A percentile compares a stretch with the other conserved stretches of the same genome.
These are phyloP conservation scores for Aphelenchoides fujianensis DNA, from an alignment of 1,140 invertebrate species.

Conservation along the genomic window DNA sequence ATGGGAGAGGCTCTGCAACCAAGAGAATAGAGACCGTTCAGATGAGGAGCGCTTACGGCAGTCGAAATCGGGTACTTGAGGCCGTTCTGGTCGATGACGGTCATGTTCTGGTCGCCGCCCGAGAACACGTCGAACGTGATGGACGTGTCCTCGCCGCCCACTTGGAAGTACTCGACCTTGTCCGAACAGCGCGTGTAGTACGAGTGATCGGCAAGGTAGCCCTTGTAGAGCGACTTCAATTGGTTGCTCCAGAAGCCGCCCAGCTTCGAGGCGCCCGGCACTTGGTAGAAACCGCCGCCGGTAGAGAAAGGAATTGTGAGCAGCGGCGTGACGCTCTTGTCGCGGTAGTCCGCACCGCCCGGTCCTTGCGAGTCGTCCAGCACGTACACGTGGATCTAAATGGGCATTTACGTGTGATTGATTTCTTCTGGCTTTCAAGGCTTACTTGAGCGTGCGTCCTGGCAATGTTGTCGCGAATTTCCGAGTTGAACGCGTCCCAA, in stretches of 20 bases:
- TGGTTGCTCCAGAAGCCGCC: not conserved
- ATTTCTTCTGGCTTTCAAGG: no score
- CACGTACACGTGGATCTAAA: constrained; percentile 12
- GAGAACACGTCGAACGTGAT: constrained; percentile 6
- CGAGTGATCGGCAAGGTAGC: not conserved
- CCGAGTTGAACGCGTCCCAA: not conserved
- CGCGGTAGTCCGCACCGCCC: not conserved
- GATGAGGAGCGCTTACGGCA: no score
- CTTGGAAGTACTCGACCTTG: constrained; percentile 16
- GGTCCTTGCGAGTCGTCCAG: not conserved
- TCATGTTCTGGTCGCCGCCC: not conserved
- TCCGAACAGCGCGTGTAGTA: constrained; percentile 1
- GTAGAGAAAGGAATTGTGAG: not conserved
- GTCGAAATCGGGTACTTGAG: no score
- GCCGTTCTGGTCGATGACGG: not conserved
- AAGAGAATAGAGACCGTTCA: no score
- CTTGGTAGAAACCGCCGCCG: constrained; percentile 18
- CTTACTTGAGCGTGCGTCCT: no score
- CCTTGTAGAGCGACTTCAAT: not conserved
- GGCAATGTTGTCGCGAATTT: no score
- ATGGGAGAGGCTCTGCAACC: not conserved
- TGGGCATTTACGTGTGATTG: no score
- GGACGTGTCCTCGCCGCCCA: constrained; percentile 1
- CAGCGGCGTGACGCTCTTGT: not conserved
- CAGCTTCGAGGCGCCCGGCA: not conserved